Base-by-base conservation (phyloP, 2,797 vertebrate species). In the Sebastes steindachneri region DNA sequence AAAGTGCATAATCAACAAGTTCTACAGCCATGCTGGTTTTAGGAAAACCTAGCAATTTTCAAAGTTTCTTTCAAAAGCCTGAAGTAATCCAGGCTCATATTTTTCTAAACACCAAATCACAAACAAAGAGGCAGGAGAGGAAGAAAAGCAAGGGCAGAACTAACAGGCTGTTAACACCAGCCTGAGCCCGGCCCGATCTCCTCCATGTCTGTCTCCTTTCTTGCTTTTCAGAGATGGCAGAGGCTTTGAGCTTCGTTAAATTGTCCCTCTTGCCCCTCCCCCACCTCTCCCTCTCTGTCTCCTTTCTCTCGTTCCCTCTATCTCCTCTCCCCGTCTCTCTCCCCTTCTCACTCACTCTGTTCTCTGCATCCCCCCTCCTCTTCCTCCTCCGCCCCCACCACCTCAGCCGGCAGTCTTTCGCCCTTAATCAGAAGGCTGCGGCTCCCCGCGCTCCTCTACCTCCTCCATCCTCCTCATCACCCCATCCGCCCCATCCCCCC, bases 391-490 rank as follows among this genome's bases (percentile, higher is more conserved):
- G 0, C 63, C 63, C 65, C 88, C 86, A 66, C 88, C 88, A 83
- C 87, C 88, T 91, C 89, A 89, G 81, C 83, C 87, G 17, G 79
- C 87, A 93, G 93, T 94, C 93, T 93, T 92, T 94, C 88, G 85
- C 93, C 95, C 94, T 95, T 95, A 95, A 95, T 96, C 95, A 95
- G 93, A 90, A 93, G 87, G 90, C 94, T 92, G 91, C 73, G 67
- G 83, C 89, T 90, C 87, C 88, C 85, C 75, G 60, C 74, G 35
- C 89, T 68, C 82, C 83, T 77, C 86, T 66, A 51, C 75, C 88
- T 69, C 82, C 80, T 66, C 80, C 60, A 88, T 72, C 77, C 58
- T 74, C 77, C 77, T 75, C 83, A 75, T 79, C 86, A 68, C 83
- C 86, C 79, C 80, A 60, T 35, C 70, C 33, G 7, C 77, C 80